Base-by-base conservation (phyloP, 2,797 vertebrate genomes). In the Chromis chromis region DNA sequence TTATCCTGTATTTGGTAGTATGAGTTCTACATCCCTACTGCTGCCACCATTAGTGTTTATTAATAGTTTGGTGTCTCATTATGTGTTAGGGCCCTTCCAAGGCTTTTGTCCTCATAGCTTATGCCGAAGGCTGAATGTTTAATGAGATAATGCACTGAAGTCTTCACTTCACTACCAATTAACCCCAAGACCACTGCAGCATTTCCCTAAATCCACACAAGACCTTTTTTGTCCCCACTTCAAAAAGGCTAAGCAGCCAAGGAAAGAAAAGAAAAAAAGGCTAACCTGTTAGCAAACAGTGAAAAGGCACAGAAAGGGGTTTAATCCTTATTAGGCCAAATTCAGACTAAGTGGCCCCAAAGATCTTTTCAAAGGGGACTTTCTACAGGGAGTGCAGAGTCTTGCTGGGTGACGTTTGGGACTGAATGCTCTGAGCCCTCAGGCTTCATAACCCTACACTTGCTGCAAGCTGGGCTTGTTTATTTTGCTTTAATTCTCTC, bases 291-390 rank as follows among this genome's bases (percentile, higher is more conserved):
- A 95, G 95, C 96, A 97, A 96, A 97, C 95, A 95, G 89, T 94
- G 95, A 84, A 92, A 91, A 84, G 90, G 87, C 81, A 95, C 93
- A 95, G 84, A 90, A 92, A 96, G 67, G 94, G 93, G 87, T 95
- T 96, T 98, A 98, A 99, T 99, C 97, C 96, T 94, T 96, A 97
- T 98, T 98, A 97, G 96, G 95, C 95, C 96, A 95, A 97, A 97
- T 96, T 96, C 95, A 96, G 95, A 95, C 95, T 97, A 96, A 97
- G 95, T 96, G 95, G 95, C 94, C 95, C 94, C 93, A 95, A 96
- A 96, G 95, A 94, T 93, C 95, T 82, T 92, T 91, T 94, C 85
- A 93, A 96, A 94, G 93, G 94, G 71, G 73, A 84, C 79, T 82
- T 88, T 88, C 83, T 88, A 89, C 49, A 55, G 72, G 49, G 81